Percentiles rank a stretch among this genome's conserved stretches.
Conservation (phyloP, 1,140 invertebrate species). For the Pseudomyrmex cubaensis region DNA sequence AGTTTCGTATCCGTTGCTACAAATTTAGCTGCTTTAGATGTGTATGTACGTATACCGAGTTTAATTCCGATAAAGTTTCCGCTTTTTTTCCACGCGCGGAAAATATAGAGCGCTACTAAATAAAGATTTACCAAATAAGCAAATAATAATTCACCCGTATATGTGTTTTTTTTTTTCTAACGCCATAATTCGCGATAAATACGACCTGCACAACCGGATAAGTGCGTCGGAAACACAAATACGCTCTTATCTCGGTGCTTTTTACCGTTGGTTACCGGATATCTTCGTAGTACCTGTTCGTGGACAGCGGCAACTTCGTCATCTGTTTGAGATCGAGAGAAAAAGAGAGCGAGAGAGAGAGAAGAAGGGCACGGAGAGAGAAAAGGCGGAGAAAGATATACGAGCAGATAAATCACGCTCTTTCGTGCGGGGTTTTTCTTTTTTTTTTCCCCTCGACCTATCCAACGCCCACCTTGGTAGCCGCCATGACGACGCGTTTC, state of each 20-base stretch:
- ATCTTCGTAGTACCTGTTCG: not conserved
- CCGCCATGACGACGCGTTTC: constrained; percentile 67
- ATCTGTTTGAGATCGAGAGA: constrained; percentile 62
- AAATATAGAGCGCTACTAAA: too few species aligned
- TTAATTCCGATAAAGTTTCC: too few species aligned
- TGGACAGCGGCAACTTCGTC: constrained; percentile 22
- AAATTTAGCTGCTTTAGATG: not conserved
- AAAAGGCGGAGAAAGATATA: constrained; percentile 55
- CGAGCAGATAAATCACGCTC: constrained; percentile 71
- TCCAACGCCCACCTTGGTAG: constrained; percentile 34
- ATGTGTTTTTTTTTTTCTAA: not conserved
- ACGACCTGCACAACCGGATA: not conserved
- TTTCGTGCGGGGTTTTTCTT: constrained; percentile 52
- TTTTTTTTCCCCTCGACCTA: constrained; percentile 43
- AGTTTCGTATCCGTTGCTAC: not conserved
- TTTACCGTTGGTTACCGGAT: constrained; percentile 21
- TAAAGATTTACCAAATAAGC: too few species aligned
- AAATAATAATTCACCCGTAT: too few species aligned
- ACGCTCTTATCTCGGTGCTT: constrained; percentile 40
- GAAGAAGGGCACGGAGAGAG: constrained; percentile 15
- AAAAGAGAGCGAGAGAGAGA: constrained; percentile 28
- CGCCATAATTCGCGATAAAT: constrained; percentile 41
- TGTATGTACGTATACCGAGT: too few species aligned
- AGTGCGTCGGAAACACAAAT: constrained; percentile 24
- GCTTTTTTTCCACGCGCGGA: too few species aligned